Base-by-base conservation (phyloP, 1,140 invertebrate species). In the Phortica variegata region DNA sequence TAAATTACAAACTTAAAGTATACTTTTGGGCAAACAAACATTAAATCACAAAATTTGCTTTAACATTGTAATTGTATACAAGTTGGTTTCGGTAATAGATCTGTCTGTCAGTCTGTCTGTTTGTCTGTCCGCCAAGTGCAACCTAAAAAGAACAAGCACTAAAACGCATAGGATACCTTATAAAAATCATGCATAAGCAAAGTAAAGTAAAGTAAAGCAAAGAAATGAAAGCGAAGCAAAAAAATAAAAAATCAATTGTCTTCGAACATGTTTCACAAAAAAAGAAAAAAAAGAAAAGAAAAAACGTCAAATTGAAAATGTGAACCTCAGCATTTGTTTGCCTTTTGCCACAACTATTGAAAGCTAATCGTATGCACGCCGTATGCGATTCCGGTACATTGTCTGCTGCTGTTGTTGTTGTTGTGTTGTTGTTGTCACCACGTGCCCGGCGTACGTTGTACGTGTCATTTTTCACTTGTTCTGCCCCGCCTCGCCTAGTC, bases 401-500 rank as follows among this genome's bases (percentile, higher is more conserved):
- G 17, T 15, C 19, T 36, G 33, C 56, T 47, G 39, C 7, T 17
- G n/a, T n/a, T n/a, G n/a, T 12, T 13, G 21, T 20, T 15, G 12
- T n/a, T n/a, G 21, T 18, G 4, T n/a, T 44, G 18, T 17, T 31
- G 3, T 15, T 45, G 19, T 31, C 36, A 41, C 21, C 41, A 38
- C 45, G 38, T 31, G 45, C 16, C n/a, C n/a, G n/a, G n/a, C n/a
- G n/a, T n/a, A n/a, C 33, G 43, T 45, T 42, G 44, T 43, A 54
- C 66, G 66, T 71, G 66, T 70, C 66, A 62, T 60, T 70, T 70
- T 70, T 66, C 66, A 66, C 42, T 66, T 45, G 31, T 47, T 40
- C 41, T 48, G 34, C 43, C 23, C 33, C 19, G 34, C 23, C 43
- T 20, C 10, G 43, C 12, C 4, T 17, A 4, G 12, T n/a, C n/a